These are phyloP conservation scores for Clarias batrachus DNA, from an alignment of 2,113 vertebrate genomes.

Conservation along the genomic window DNA sequence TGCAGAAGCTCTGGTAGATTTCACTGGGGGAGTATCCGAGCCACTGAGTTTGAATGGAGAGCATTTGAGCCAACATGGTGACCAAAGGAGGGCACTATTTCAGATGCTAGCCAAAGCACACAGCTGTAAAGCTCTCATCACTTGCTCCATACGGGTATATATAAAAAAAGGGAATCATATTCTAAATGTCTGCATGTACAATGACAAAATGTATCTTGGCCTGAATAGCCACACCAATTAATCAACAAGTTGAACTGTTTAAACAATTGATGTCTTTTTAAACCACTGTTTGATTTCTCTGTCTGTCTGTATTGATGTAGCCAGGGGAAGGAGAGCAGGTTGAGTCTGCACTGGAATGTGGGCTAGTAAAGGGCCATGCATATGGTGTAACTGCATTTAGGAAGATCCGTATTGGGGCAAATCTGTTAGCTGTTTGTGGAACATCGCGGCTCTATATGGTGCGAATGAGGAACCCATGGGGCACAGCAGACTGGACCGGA, in stretches of 20 bases:
- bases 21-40: constrained; percentile 79
- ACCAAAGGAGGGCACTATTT: constrained; percentile 70
- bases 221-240: background rate
- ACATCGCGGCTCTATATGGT: constrained; percentile 69
- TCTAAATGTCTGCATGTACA: background rate
- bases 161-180: too few relatives aligned
- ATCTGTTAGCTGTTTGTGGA: constrained; percentile 48
- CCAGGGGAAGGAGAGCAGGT: constrained; percentile 71
- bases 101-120: constrained; percentile 72
- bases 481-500: constrained; percentile 78
- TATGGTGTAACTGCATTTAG: constrained; percentile 75
- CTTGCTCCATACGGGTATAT: constrained; percentile 76
- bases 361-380: constrained; percentile 77
- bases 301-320: constrained; percentile 51
- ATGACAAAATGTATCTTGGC: background rate
- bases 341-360: constrained; percentile 75
- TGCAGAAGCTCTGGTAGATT: constrained; percentile 78
- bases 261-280: background rate
- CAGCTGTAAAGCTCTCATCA: constrained; percentile 73
- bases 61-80: constrained; percentile 53
- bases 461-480: constrained; percentile 80
- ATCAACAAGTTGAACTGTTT: background rate
- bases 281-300: background rate
- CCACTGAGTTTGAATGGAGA: constrained; percentile 66
- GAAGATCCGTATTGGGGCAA: constrained; percentile 65